Base-by-base conservation (phyloP, 2,797 vertebrate genomes). In the Gypaetus barbatus region DNA sequence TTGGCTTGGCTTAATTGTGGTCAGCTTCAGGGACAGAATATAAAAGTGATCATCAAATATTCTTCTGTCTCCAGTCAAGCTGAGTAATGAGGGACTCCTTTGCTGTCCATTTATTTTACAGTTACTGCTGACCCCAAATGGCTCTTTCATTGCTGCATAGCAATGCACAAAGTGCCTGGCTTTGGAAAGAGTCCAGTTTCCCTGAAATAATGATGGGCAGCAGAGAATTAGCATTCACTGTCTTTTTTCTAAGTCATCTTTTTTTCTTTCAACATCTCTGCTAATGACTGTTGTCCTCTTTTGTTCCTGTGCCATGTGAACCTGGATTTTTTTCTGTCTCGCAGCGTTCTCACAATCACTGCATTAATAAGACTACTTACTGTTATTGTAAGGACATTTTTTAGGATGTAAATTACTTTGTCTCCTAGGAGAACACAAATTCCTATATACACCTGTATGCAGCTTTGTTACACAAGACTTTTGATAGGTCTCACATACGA, bases 111-210 rank as follows among this genome's bases (percentile, higher is more conserved):
- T 92, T 93, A 85, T 96, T 95, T 93, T 92, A 87, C 87, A 89
- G 90, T 74, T 96, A 87, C 74, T 70, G 71, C 92, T 77, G 92
- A 97, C 95, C 95, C 95, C 90, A 87, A 52, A 96, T 54, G 81
- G 75, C 71, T 95, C 68, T 96, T 96, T 95, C 84, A 92, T 93
- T 91, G 84, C 93, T 79, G 64, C 80, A 83, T 86, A 90, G 89
- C 60, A 70, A 64, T 31, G 83, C 84, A 70, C 56, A 71, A 88
- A 97, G 96, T 92, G 60, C 77, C 90, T 95, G 63, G 88, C 84
- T 97, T 94, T 98, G 97, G 95, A 96, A 93, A 57, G 82, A 68
- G 74, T 95, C 97, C 97, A 97, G 54, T 87, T 97, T 96, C 87
- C 82, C 94, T 93, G 95, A 94, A 92, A 95, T 86, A 94, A 95